These are phyloP conservation scores for Drosophila dunni DNA, from an alignment of 1,140 invertebrate genomes.

Conservation along the genomic window DNA sequence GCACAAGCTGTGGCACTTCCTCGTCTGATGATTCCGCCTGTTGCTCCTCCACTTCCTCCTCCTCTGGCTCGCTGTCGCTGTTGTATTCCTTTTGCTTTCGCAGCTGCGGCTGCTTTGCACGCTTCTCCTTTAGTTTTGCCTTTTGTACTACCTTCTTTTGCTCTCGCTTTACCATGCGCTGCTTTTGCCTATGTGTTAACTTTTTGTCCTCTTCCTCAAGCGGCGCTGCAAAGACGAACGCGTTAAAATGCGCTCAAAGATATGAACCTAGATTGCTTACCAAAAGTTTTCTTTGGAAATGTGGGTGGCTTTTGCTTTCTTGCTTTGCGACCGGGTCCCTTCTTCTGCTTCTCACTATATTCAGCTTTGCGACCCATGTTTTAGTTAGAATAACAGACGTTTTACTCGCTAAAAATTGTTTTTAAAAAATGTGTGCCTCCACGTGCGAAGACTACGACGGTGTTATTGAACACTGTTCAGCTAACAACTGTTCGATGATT, in stretches of 20 bases:
- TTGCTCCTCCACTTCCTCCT: conserved; percentile 42
- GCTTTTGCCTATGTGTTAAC: conserved; percentile 89
- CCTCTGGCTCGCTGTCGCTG: conserved; percentile 75
- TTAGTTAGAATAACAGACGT: neutral
- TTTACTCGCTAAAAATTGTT: conserved; percentile 10
- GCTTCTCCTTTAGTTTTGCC: conserved; percentile 85
- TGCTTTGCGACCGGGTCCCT: conserved; percentile 93
- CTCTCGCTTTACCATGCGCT: conserved; percentile 87
- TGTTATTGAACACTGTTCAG: conserved; percentile 18
- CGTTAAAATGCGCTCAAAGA: conserved; percentile 10
- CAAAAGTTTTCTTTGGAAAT: conserved; percentile 86
- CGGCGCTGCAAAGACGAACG: conserved; percentile 57
- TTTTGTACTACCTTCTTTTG: conserved; percentile 86
- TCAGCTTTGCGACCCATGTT: conserved; percentile 95
- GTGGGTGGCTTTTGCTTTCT: conserved; percentile 92
- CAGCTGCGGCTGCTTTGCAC: conserved; percentile 40
- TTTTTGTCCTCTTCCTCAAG: conserved; percentile 85
- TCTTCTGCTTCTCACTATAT: conserved; percentile 90
- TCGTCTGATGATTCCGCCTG: conserved; percentile 46
- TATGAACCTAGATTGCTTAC: conserved; percentile 74
- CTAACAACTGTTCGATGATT: neutral
- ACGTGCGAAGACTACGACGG: conserved; percentile 23
- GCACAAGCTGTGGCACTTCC: conserved; percentile 59
- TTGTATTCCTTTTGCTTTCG: conserved; percentile 64
- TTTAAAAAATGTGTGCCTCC: conserved; percentile 49